Base-by-base conservation (phyloP, 2,888 invertebrate genomes). In the Sinohyriopsis cumingii region DNA sequence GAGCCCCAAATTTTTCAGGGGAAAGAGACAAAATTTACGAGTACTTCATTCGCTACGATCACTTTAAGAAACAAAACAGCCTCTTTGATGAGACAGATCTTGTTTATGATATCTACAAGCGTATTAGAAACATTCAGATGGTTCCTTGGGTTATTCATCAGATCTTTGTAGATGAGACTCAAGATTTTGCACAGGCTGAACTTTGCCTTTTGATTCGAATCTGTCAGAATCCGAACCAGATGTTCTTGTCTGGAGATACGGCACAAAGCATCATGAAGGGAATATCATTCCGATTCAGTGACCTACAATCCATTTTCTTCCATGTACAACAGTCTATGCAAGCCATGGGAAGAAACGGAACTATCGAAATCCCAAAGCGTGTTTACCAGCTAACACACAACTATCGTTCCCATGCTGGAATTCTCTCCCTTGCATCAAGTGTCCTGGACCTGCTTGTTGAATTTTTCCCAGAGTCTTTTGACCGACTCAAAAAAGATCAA, bases 211-310 rank as follows among this genome's bases (percentile, higher is more conserved):
- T 87, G 59, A 78, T 87, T 18, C 68, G 80, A 12, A 65, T 84
- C 22, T 82, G 82, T 64, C 81, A 86, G 69, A 82, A 84, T 57
- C 87, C 87, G 22, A 87, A 87, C 69, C 73, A 82, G 57, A 85
- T 86, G 83, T 87, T 87, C 68, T 75, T 87, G 56, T 86, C 87
- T 19, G 87, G 82, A 59, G 82, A 87, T 79, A 83, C 87, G n/a
- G 87, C 87, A 1, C 87, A 87, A 73, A 84, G 84, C 68, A 87
- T 87, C 65, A 87, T 86, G 87, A 67, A 85, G n/a, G 87, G 87
- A 18, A 83, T 87, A 20, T 75, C 86, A 0, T 87, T 87, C 76
- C 78, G 87, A 20, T 87, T 87, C 73, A 80, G 79, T 68, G 87
- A 87, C 66, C 79, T 87, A 7, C 78, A 76, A 19, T 81, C 84